Evolutionary conservation across 2,797 vertebrate species (phyloP).

Genomic region (Protonibea diacanthus): DNA sequence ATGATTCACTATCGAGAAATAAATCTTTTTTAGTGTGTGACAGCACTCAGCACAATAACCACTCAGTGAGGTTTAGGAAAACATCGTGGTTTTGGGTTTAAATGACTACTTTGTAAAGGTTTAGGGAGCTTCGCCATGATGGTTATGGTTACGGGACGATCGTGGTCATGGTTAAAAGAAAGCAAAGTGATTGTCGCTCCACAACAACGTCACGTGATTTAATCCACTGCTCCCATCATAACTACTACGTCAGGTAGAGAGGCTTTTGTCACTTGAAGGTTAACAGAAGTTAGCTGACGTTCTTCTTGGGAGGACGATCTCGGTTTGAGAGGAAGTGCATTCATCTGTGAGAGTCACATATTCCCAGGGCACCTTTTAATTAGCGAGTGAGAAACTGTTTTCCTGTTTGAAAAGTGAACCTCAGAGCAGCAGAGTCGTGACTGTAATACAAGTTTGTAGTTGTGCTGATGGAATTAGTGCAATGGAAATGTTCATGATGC

Average conservation of each 20-base stretch:
- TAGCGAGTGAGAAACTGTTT: background rate
- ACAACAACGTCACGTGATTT: too few relatives aligned
- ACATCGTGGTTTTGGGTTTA: too few relatives aligned
- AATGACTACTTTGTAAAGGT: too few relatives aligned
- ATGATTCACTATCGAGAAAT: too few relatives aligned
- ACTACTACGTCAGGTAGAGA: background rate
- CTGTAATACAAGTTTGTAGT: background rate
- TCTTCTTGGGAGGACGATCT: background rate
- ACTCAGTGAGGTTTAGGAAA: too few relatives aligned
- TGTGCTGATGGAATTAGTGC: background rate
- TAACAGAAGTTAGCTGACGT: background rate
- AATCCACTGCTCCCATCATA: background rate
- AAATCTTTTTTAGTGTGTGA: too few relatives aligned
- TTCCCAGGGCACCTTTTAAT: background rate
- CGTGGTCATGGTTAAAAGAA: too few relatives aligned
- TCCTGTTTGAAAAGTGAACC: background rate
- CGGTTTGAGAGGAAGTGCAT: background rate
- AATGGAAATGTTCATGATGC: background rate
- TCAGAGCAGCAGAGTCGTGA: background rate
- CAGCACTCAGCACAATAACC: too few relatives aligned
- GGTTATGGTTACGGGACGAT: too few relatives aligned
- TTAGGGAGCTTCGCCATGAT: too few relatives aligned
- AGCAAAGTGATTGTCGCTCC: background rate
- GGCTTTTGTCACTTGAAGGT: background rate
- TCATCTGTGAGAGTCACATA: background rate